Evolutionary conservation across 1,140 invertebrate genomes (phyloP), one percentile per base, ranked within the genome.

Genomic region (Drosophila virilis): DNA sequence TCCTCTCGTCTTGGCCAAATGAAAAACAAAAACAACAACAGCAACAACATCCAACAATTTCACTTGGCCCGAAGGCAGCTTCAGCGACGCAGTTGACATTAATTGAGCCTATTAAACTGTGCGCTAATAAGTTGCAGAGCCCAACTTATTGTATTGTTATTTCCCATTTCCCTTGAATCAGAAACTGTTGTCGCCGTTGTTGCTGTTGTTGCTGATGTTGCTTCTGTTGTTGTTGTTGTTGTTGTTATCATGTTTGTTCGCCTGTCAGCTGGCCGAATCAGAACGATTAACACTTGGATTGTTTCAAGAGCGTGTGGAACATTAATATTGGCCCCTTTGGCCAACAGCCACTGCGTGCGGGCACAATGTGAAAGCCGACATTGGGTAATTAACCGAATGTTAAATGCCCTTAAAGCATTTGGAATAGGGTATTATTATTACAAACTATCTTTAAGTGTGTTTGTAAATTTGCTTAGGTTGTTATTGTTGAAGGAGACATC

Each of bases 21-120:
- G 77, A 52, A 60, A 74, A 66, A 22, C 50, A 6, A 64, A 55
- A 33, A 43, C 17, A 32, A n/a, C 28, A 50, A n/a, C 28, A 54
- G 10, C 10, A 51, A 33, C 43, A 46, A 33, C 45, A 38, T 15
- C 22, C 32, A 52, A 61, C 22, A 62, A 51, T 75, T 75, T 71
- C 52, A 59, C 59, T 75, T 71, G 59, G 59, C 52, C 52, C 45
- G 55, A 74, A 52, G 50, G 37, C 28, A 13, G 12, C 43, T 3
- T 35, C 52, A 35, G 17, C 8, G 15, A 43, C 57, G 40, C 58
- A 74, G 84, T 84, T 84, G 84, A 90, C 84, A 88, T 84, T 89
- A 90, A 88, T 90, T 89, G 84, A 66, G 33, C 77, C 80, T 74
- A 88, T 88, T 89, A 84, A 80, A 84, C 69, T 74, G 74, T 77